Evolutionary conservation across 2,797 vertebrate species (phyloP).

Genomic region (Dendrocincla tyrannina): DNA sequence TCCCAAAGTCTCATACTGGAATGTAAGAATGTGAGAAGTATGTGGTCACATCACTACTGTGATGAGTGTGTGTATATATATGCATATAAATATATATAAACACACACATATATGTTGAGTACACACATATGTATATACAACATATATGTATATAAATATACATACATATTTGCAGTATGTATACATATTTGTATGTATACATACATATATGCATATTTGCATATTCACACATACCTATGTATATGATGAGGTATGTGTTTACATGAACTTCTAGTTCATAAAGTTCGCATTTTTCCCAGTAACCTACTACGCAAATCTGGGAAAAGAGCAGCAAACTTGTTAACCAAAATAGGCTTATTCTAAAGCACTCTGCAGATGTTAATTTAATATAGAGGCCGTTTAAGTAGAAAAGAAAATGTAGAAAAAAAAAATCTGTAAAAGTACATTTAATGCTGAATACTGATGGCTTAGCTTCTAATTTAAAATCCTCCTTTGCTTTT

Average conservation of each 20-base stretch:
- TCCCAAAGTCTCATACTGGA: background rate
- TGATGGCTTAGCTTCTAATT: background rate
- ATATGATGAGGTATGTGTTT: background rate
- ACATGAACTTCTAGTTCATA: background rate
- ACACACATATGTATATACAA: background rate
- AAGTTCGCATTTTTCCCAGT: background rate
- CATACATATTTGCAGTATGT: background rate
- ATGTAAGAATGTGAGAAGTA: background rate
- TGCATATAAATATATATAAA: too few species aligned
- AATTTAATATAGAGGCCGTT: background rate
- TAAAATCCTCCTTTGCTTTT: background rate
- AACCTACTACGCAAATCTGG: background rate
- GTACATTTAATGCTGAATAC: background rate
- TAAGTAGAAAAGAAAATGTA: background rate
- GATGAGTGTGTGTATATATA: accelerated
- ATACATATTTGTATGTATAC: background rate
- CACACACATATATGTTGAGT: accelerated
- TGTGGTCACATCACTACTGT: background rate
- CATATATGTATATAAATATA: background rate
- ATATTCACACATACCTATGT: background rate
- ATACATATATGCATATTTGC: background rate
- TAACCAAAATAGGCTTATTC: background rate
- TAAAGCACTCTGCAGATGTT: background rate
- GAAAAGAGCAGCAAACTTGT: background rate
- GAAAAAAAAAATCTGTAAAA: background rate